Base-by-base conservation (phyloP, 2,113 vertebrate genomes). In the Pseudorhombus dupliciocellatus region DNA sequence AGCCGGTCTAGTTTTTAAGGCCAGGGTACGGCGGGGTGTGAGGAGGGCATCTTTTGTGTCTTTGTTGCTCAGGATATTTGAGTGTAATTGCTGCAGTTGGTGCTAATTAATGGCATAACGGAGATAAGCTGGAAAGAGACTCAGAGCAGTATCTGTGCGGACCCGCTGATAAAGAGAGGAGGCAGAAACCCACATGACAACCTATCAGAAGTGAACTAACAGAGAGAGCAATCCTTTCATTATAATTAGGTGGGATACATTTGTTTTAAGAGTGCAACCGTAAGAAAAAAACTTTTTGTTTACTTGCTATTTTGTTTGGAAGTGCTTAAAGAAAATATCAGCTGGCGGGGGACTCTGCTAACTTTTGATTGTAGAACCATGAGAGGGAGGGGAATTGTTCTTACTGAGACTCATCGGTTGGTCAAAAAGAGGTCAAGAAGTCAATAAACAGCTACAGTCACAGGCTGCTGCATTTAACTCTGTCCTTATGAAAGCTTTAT, bases 61-160 rank as follows among this genome's bases (percentile, higher is more conserved):
- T 90, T 87, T 87, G 80, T 86, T 88, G 84, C 88, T 79, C 26
- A 52, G 81, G 87, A 91, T 88, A 89, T 90, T 81, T 68, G 44
- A 88, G 79, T 80, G 87, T 90, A 91, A 91, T 92, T 90, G 87
- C 88, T 56, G 82, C 83, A 75, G 81, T 90, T 80, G 75, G 46
- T 73, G 79, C 84, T 92, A 91, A 92, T 92, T 91, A 92, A 89
- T 81, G 69, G 77, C 70, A 76, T 20, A 54, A 70, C 67, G 0
- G 63, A 86, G 90, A 92, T 92, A 92, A 90, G 87, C 87, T 61
- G 79, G 75, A 42, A 66, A 82, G 85, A 79, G 81, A 65, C 80
- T 89, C 75, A 48, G 77, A 73, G 70, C 69, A n/a, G 80, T 80
- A 84, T 88, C 85, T 82, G 74, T 31, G 76, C 28, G 87, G 85